Evolutionary conservation across 2,888 invertebrate species (phyloP).

Genomic region (Plebejus argus): DNA sequence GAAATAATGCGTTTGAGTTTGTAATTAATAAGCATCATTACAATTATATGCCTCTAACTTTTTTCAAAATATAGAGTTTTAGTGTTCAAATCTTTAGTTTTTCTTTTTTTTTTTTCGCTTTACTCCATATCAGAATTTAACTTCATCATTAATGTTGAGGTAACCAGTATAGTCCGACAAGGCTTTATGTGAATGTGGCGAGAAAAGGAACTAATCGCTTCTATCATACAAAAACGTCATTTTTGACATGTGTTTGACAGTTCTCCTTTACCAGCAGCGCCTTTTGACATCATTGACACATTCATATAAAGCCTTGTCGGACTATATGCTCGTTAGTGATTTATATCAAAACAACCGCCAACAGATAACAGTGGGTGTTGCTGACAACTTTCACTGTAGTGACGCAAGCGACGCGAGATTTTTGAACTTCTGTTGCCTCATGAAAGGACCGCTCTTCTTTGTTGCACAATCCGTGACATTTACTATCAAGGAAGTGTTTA

Average conservation of each 20-base stretch:
- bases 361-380: constrained; percentile 11
- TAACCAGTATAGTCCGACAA: too few relatives aligned
- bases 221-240: too few relatives aligned
- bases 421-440: constrained; percentile 12
- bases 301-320: too few relatives aligned
- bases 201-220: too few relatives aligned
- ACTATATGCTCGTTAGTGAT: neutral
- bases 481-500: constrained; percentile 3
- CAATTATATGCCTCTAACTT: neutral
- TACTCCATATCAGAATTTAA: neutral
- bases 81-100: neutral
- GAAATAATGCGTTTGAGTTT: too few relatives aligned
- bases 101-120: neutral
- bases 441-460: constrained; percentile 15
- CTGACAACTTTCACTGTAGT: constrained; percentile 9
- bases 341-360: neutral
- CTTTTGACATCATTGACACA: too few relatives aligned
- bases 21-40: neutral
- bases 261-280: too few relatives aligned
- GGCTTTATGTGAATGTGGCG: too few relatives aligned
- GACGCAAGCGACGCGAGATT: constrained; percentile 13
- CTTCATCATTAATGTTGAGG: neutral
- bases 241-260: too few relatives aligned
- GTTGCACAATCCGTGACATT: constrained; percentile 15
- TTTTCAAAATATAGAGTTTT: neutral